These are phyloP conservation scores for Holothuria scabra DNA, from an alignment of 53 echinoderm and acorn worm genomes.

Conservation along the genomic window DNA sequence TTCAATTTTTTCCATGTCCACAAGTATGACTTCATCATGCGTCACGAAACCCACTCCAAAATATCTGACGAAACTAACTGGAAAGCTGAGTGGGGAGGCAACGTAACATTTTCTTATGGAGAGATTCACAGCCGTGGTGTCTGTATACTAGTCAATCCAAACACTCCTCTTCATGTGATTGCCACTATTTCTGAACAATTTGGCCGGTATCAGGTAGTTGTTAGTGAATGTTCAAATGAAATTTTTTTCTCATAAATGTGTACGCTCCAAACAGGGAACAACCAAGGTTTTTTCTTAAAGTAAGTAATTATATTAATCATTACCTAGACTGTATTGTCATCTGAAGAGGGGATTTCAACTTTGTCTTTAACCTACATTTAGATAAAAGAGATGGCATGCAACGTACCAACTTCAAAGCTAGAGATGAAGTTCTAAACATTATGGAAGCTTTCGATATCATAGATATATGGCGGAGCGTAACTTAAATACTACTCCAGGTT, in stretches of 20 bases:
- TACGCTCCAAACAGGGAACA: constrained; percentile 50
- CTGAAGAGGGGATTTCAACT: constrained; percentile 48
- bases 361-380: constrained; percentile 30
- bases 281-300: constrained; percentile 31
- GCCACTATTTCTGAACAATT: constrained; percentile 12
- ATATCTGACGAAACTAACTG: too few relatives aligned
- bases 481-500: not conserved
- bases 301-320: constrained; percentile 45
- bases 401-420: constrained; percentile 17
- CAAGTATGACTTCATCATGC: too few relatives aligned
- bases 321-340: not conserved
- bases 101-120: constrained; percentile 34
- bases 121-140: constrained; percentile 37
- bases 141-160: constrained; percentile 26
- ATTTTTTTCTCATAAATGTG: constrained; percentile 45
- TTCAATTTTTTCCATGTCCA: too few relatives aligned
- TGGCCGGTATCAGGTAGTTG: constrained; percentile 40
- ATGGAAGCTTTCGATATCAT: constrained; percentile 7
- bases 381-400: constrained; percentile 23
- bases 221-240: not conserved
- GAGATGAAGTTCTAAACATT: not conserved
- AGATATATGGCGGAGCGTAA: constrained; percentile 43
- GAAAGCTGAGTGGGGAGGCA: constrained; percentile 55
- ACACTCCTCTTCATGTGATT: not conserved
- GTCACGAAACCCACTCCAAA: too few relatives aligned